Evolutionary conservation across 2,113 vertebrate species (phyloP).

Genomic region (Hydropotes inermis): DNA sequence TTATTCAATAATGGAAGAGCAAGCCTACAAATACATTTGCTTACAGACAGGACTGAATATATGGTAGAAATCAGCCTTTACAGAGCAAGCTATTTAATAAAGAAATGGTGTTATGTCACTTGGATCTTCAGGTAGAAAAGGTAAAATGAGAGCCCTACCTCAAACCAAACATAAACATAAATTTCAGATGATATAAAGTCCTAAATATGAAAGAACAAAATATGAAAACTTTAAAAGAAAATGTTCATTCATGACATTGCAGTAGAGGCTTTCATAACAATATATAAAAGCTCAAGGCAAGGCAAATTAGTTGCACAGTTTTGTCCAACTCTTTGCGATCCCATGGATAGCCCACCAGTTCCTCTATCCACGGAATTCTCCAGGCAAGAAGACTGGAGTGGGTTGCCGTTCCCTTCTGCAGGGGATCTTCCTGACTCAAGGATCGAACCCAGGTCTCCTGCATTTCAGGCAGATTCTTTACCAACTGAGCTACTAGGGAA

Average conservation of each 20-base stretch:
- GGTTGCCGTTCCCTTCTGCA: not conserved
- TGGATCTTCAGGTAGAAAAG: not conserved
- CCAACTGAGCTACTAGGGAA: not conserved
- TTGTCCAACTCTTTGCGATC: fast-evolving
- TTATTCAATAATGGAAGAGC: not conserved
- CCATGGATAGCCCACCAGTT: not conserved
- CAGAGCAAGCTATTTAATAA: not conserved
- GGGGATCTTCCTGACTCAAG: not conserved
- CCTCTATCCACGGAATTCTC: not conserved
- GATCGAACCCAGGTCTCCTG: not conserved
- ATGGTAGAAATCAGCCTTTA: not conserved
- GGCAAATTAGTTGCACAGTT: not conserved
- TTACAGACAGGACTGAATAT: not conserved
- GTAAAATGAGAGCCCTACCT: not conserved
- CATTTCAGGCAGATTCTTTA: not conserved
- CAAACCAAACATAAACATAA: not conserved
- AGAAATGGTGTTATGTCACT: not conserved
- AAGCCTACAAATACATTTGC: not conserved
- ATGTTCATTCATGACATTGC: not conserved
- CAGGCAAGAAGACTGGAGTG: not conserved
- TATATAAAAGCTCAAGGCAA: not conserved
- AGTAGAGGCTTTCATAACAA: not conserved
- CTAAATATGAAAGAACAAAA: not conserved
- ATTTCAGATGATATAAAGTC: not conserved
- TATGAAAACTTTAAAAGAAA: not conserved